Evolutionary conservation across 92 coral and sea anemone species (phyloP), one percentile per base, ranked within the genome.

Genomic region (Epizoanthus scotinus): DNA sequence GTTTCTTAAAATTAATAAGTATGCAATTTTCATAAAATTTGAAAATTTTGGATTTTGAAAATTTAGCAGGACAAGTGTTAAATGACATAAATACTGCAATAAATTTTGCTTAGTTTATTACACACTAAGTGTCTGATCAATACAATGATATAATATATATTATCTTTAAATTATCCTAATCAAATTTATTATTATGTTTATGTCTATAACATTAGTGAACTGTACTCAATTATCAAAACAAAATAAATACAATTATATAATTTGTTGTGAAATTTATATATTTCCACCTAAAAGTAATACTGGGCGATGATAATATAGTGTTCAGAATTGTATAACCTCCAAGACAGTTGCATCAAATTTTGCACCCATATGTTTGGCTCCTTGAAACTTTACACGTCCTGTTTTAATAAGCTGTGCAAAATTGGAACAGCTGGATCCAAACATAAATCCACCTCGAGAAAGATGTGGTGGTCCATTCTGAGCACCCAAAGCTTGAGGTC

Each of bases 341-440:
- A 89, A 58, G 62, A 95, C 91, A 62, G 84, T 84, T 42, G 92
- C 94, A 40, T 95, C 99, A 95, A 95, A 95, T 77, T 95, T 93
- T 40, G 92, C 87, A 19, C 98, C 99, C 77, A 93, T 91, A 55
- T 93, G 93, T 77, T 90, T 94, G 24, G 99, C 88, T 26, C 91
- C 90, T 36, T 90, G 84, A 78, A 95, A 95, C 75, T 91, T 85
- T 13, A 95, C 95, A 53, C 90, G 97, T 15, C 91, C 94, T 58
- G 88, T 87, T 85, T 91, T 90, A 54, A 95, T 91, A 36, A 95
- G 89, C 72, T 93, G 93, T 17, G 93, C 91, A 84, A 95, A 95
- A 75, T 96, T 95, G 9, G 99, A 91, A 63, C 99, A 95, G 67
- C 99, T 95, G 17, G 99, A 89, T 9, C 99, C 99, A 91, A 90